Conservation (phyloP, 1,140 invertebrate species). For the Drosophila saltans region DNA sequence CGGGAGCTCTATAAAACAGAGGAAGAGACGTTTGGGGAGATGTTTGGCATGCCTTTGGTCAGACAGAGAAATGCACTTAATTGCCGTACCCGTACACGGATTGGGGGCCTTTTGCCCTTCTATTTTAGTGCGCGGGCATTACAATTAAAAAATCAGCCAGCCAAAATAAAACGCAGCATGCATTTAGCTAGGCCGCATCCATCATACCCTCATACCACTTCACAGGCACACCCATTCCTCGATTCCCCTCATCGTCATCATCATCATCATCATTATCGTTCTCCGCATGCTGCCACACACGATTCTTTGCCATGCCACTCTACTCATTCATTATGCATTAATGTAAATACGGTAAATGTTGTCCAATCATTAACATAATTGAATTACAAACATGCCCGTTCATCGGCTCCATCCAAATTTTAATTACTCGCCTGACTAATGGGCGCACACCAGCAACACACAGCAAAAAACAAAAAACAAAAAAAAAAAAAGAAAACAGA, state of each 20-base stretch:
- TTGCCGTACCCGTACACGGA: conserved; percentile 60
- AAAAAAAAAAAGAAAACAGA: conserved; percentile 39
- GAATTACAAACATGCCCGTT: conserved; percentile 80
- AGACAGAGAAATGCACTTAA: conserved; percentile 82
- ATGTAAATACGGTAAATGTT: conserved; percentile 83
- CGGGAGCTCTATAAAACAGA: background rate
- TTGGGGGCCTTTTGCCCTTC: background rate
- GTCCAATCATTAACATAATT: conserved; percentile 83
- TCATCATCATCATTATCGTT: background rate
- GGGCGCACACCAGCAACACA: conserved; percentile 42
- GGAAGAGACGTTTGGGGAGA: background rate
- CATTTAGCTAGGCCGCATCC: conserved; percentile 39
- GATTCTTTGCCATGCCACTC: conserved; percentile 15
- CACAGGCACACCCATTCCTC: too few relatives aligned
- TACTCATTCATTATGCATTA: conserved; percentile 83
- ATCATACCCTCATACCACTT: background rate
- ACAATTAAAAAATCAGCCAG: conserved; percentile 59
- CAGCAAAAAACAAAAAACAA: background rate
- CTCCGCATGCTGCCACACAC: conserved; percentile 9
- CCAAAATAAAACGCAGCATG: conserved; percentile 56
- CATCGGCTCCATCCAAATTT: conserved; percentile 76
- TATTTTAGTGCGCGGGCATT: conserved; percentile 29
- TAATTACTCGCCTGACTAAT: conserved; percentile 78
- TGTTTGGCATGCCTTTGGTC: conserved; percentile 69
- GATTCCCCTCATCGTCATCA: background rate